These are phyloP conservation scores for Phyllotreta striolata DNA, from an alignment of 2,888 invertebrate genomes.

Conservation along the genomic window DNA sequence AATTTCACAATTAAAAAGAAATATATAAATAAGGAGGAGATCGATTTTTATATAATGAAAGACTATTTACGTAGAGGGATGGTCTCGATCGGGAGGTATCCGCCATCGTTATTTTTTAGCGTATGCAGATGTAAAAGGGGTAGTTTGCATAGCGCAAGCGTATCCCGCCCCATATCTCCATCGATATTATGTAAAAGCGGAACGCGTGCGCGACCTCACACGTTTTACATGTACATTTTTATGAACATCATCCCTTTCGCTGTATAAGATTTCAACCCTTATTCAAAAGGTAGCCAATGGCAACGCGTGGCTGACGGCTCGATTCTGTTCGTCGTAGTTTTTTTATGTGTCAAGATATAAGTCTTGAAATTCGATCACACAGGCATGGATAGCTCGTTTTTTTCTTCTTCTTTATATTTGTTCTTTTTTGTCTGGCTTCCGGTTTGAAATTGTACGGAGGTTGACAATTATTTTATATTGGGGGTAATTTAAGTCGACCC, in stretches of 20 bases:
- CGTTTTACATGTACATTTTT: slow-evolving; percentile 61
- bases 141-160: slow-evolving; percentile 58
- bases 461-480: slow-evolving; percentile 35
- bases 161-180: slow-evolving; percentile 57
- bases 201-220: slow-evolving; percentile 59
- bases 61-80: no score
- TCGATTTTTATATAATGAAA: no score
- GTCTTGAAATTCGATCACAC: slow-evolving; percentile 52
- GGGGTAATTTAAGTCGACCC: slow-evolving; percentile 33
- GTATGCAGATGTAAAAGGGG: slow-evolving; percentile 59
- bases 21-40: no score
- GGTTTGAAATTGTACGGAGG: slow-evolving; percentile 37
- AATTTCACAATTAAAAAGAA: no score
- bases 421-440: slow-evolving; percentile 48
- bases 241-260: slow-evolving; percentile 55
- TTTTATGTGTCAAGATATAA: slow-evolving; percentile 11
- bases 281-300: slow-evolving; percentile 57
- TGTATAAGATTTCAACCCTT: slow-evolving; percentile 58
- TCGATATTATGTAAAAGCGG: slow-evolving; percentile 62
- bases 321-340: slow-evolving; percentile 46
- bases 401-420: slow-evolving; percentile 49
- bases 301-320: slow-evolving; percentile 54
- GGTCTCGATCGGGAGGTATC: neutral
- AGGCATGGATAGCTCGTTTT: slow-evolving; percentile 14
- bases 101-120: slow-evolving; percentile 55